Evolutionary conservation across 2,797 vertebrate species (phyloP).

Genomic region (Zenarchopterus dispar): DNA sequence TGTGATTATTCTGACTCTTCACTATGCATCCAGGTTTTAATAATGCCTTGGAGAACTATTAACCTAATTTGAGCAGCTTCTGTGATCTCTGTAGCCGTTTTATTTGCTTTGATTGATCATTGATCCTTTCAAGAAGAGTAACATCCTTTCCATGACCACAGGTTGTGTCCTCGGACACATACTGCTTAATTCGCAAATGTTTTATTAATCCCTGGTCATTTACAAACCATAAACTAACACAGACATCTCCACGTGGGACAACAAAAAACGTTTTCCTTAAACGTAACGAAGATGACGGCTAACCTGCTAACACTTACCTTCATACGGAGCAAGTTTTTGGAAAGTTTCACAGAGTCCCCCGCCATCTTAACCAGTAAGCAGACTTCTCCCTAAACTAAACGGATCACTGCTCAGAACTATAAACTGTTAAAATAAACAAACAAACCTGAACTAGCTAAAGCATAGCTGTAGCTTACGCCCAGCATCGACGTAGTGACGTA

Average conservation of each 20-base stretch:
- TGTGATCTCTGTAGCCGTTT: too few relatives aligned
- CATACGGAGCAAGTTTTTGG: slow-evolving; percentile 83
- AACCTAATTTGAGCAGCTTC: too few relatives aligned
- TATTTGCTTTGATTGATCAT: too few relatives aligned
- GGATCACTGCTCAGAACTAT: neutral
- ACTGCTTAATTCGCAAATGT: too few relatives aligned
- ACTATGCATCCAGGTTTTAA: too few relatives aligned
- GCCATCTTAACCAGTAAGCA: slow-evolving; percentile 52
- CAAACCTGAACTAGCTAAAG: neutral
- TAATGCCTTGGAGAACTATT: too few relatives aligned
- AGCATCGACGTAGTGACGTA: neutral
- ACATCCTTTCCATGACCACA: too few relatives aligned
- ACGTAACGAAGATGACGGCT: neutral
- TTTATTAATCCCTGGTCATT: too few relatives aligned
- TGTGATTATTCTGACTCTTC: too few relatives aligned
- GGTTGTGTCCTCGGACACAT: too few relatives aligned
- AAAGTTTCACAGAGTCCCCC: slow-evolving; percentile 74
- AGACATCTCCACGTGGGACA: neutral
- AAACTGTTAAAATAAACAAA: neutral
- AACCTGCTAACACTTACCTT: slow-evolving; percentile 69
- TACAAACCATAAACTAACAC: neutral
- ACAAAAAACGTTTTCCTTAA: too few relatives aligned
- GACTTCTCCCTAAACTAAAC: neutral
- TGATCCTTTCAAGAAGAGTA: too few relatives aligned
- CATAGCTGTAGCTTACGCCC: neutral